Percentiles rank a stretch among this genome's conserved stretches.
Conservation (phyloP, 1,140 invertebrate genomes). For the Aleiodes sp. region DNA sequence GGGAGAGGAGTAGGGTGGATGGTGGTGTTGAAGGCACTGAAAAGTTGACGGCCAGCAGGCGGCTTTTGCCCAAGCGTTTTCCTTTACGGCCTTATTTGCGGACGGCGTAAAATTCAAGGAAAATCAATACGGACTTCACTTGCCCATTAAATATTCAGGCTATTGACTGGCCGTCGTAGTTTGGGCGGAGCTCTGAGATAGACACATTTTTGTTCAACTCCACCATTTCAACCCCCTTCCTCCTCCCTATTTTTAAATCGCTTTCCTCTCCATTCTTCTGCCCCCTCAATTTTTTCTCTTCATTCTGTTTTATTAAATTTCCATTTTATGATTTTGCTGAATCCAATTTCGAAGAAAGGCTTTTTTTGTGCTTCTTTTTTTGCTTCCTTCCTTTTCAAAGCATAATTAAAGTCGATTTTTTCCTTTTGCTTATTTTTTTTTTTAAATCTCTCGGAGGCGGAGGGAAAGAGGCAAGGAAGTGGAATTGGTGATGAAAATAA, state of each 20-base stretch:
- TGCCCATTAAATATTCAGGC: constrained; percentile 64
- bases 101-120: constrained; percentile 64
- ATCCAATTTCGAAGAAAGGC: neutral
- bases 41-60: constrained; percentile 33
- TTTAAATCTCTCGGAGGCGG: too few relatives aligned
- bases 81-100: constrained; percentile 63
- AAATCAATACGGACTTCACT: constrained; percentile 64
- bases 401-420: neutral
- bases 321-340: neutral
- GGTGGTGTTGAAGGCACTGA: constrained; percentile 28
- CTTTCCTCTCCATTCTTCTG: neutral
- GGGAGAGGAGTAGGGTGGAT: constrained; percentile 6
- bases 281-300: neutral
- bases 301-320: neutral
- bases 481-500: too few relatives aligned
- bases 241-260: neutral
- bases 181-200: constrained; percentile 37
- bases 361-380: neutral
- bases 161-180: constrained; percentile 52
- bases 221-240: constrained; percentile 1
- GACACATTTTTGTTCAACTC: constrained; percentile 25
- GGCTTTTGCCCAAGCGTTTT: constrained; percentile 27
- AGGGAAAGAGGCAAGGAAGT: too few relatives aligned
- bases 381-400: neutral
- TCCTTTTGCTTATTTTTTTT: too few relatives aligned